phyloP scores from a whole-genome alignment of 1,140 invertebrate species.

The Philotrypesis tridentata region DNA sequence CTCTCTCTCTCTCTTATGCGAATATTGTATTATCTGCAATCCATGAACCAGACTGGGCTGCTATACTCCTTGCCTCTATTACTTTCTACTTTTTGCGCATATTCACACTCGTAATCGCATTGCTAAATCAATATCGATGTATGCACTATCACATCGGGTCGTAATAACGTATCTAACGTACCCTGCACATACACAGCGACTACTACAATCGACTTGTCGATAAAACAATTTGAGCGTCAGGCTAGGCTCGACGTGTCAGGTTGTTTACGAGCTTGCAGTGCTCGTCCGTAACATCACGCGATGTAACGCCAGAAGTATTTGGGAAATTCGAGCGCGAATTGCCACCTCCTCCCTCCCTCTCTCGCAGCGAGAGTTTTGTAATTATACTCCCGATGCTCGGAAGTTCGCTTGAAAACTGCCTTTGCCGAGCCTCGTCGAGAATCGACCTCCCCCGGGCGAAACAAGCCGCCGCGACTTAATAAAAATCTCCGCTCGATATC shows the following conservation, averaged over 20 bases:
- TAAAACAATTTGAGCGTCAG: slow-evolving; percentile 20
- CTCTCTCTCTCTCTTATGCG: slow-evolving; percentile 11
- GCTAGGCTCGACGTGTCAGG: slow-evolving; percentile 38
- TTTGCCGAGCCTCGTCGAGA: background rate
- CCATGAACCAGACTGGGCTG: slow-evolving; percentile 19
- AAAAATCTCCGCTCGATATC: no score
- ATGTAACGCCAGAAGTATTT: slow-evolving; percentile 20
- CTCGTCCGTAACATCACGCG: slow-evolving; percentile 49
- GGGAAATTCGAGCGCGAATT: background rate
- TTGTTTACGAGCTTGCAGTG: slow-evolving; percentile 52
- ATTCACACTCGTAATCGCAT: no score
- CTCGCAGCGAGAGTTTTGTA: background rate
- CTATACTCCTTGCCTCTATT: no score
- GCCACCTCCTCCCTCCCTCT: no score
- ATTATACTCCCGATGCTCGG: background rate
- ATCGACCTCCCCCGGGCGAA: no score
- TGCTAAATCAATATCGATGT: background rate
- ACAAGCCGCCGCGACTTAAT: no score
- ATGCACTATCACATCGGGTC: background rate
- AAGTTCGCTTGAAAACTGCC: background rate
- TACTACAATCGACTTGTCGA: background rate
- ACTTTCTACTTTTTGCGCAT: no score
- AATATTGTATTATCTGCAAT: slow-evolving; percentile 43
- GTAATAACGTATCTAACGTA: background rate
- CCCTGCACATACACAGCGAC: no score